Percentiles rank a stretch among this genome's conserved stretches.
phyloP scores from a whole-genome alignment of 2,888 invertebrate species.

The Petrolisthes cinctipes region DNA sequence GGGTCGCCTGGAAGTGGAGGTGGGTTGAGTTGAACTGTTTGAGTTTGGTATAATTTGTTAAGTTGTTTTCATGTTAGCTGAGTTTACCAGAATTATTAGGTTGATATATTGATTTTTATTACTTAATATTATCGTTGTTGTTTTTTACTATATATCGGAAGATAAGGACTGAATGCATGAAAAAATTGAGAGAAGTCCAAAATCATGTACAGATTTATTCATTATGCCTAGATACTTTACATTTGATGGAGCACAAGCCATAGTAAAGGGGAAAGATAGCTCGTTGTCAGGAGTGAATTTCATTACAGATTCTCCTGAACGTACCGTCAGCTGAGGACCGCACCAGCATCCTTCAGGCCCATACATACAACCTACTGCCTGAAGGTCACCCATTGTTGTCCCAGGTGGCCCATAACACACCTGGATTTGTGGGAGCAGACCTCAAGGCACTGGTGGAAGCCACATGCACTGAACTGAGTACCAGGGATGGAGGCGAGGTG shows the following conservation, averaged over 20 bases:
- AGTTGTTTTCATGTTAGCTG: neutral
- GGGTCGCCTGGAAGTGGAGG: slow-evolving; percentile 75
- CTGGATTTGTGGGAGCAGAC: slow-evolving; percentile 61
- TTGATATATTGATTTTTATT: neutral
- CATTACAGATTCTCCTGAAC: slow-evolving; percentile 44
- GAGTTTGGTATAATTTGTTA: neutral
- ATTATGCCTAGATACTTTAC: no score
- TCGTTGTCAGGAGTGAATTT: no score
- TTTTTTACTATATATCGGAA: no score
- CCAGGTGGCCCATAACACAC: slow-evolving; percentile 40
- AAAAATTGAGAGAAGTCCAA: neutral
- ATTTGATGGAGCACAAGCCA: no score
- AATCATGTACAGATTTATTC: neutral
- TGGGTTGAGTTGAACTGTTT: slow-evolving; percentile 66
- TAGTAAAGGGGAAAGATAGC: no score
- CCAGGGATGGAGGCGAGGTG: slow-evolving; percentile 3
- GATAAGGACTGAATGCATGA: no score
- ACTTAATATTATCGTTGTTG: neutral
- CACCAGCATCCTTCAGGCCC: slow-evolving; percentile 37
- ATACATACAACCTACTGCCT: slow-evolving; percentile 39
- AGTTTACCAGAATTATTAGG: neutral
- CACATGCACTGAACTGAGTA: neutral
- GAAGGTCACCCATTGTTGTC: slow-evolving; percentile 8
- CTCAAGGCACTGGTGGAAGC: slow-evolving; percentile 39
- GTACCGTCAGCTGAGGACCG: slow-evolving; percentile 48